A percentile compares a stretch with the other conserved stretches of the same genome.
Conservation (phyloP, 2,888 invertebrate genomes). For the Zonitis immaculata region DNA sequence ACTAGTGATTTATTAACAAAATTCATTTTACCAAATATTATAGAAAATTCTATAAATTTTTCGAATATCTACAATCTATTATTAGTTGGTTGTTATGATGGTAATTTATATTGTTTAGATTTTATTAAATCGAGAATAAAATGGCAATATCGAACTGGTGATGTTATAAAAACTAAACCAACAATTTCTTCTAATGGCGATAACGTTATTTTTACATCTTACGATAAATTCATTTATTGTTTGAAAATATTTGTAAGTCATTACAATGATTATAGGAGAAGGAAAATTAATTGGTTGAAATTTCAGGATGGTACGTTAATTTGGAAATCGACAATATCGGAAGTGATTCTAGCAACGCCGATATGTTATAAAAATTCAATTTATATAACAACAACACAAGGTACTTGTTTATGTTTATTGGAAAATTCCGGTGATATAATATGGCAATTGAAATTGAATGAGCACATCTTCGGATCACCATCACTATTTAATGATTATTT, state of each 20-base stretch:
- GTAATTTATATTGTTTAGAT: conserved; percentile 63
- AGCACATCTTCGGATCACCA: conserved; percentile 65
- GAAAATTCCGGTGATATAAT: conserved; percentile 50
- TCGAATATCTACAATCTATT: conserved; percentile 48
- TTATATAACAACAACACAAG: conserved; percentile 56
- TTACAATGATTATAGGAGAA: too few relatives aligned
- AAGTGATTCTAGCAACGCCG: conserved; percentile 52
- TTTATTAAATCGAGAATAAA: conserved; percentile 52
- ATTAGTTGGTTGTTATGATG: conserved; percentile 75
- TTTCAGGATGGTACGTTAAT: conserved; percentile 51
- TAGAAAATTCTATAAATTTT: conserved; percentile 58
- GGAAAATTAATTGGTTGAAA: background rate
- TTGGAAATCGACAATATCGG: conserved; percentile 45
- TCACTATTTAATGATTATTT: conserved; percentile 51
- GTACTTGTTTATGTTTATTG: conserved; percentile 50
- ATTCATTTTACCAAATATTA: conserved; percentile 59
- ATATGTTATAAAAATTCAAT: conserved; percentile 47
- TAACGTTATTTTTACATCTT: conserved; percentile 63
- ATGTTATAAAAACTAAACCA: conserved; percentile 64
- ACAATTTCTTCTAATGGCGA: conserved; percentile 43
- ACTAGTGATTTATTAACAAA: conserved; percentile 53
- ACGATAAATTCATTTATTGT: conserved; percentile 63
- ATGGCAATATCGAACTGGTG: conserved; percentile 60
- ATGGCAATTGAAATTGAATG: conserved; percentile 57
- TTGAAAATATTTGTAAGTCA: conserved; percentile 53